Evolutionary conservation across 2,113 vertebrate species (phyloP).

Genomic region (Patagioenas fasciata): DNA sequence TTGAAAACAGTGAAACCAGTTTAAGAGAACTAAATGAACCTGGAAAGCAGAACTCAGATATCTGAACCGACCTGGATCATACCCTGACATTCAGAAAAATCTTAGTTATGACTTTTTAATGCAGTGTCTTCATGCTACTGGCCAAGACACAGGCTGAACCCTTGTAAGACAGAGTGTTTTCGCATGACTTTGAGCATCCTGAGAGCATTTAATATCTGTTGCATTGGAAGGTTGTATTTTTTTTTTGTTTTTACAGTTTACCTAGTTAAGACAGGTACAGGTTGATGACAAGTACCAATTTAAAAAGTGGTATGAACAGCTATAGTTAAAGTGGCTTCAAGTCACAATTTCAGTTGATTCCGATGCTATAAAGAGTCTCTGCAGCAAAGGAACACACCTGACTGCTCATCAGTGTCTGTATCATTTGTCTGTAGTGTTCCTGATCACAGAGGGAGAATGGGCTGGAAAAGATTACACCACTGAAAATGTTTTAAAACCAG

Average conservation of each 20-base stretch:
- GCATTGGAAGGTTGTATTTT: not conserved
- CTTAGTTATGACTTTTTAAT: not conserved
- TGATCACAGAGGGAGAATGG: not conserved
- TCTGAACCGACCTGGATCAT: not conserved
- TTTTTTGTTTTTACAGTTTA: not conserved
- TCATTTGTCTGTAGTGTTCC: not conserved
- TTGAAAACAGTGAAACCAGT: not conserved
- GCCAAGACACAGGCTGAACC: not conserved
- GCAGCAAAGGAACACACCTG: not conserved
- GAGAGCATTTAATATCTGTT: not conserved
- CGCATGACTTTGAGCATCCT: not conserved
- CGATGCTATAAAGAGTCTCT: not conserved
- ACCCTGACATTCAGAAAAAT: not conserved
- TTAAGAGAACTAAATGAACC: not conserved
- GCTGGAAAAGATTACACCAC: not conserved
- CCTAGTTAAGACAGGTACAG: not conserved
- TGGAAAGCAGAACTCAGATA: not conserved
- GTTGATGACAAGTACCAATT: not conserved
- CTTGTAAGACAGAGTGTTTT: not conserved
- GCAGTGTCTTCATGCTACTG: not conserved
- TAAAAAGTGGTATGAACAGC: not conserved
- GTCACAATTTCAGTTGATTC: not conserved
- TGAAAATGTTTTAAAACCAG: not conserved
- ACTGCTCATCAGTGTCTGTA: fast-evolving
- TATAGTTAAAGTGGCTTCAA: not conserved